phyloP scores from a whole-genome alignment of 2,113 vertebrate species.

The Circaetus cinerascens region DNA sequence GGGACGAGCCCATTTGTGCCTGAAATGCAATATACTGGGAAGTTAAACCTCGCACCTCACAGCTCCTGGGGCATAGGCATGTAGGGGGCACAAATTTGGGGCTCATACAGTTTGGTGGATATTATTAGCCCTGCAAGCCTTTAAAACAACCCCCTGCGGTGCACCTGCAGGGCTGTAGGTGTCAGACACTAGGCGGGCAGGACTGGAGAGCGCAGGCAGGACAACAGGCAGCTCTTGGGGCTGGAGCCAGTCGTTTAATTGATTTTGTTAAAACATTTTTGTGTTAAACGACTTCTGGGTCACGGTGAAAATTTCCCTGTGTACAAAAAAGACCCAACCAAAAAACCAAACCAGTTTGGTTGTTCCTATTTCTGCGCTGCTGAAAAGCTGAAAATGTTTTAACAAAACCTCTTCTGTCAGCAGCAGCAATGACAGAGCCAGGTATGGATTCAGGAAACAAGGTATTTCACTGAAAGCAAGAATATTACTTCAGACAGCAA shows the following conservation, averaged over 20 bases:
- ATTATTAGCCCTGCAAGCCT: background rate
- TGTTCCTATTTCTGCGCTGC: background rate
- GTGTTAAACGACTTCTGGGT: background rate
- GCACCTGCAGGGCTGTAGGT: background rate
- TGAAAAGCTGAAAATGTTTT: background rate
- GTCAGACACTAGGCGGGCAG: background rate
- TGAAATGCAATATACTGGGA: background rate
- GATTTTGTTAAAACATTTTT: background rate
- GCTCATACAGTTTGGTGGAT: background rate
- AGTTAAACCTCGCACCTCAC: background rate
- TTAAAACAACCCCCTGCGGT: accelerated
- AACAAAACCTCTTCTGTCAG: background rate
- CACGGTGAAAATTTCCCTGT: background rate
- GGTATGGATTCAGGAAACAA: background rate
- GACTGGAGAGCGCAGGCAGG: background rate
- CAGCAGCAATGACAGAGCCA: background rate
- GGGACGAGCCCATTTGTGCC: background rate
- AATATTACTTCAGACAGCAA: background rate
- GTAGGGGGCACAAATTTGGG: accelerated
- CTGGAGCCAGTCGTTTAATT: background rate
- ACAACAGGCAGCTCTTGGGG: background rate
- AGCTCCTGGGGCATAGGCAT: background rate
- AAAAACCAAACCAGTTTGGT: background rate
- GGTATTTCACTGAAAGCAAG: background rate
- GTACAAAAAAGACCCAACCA: background rate